Base-by-base conservation (phyloP, 2,888 invertebrate species). In the Pristionchus maxplancki region DNA sequence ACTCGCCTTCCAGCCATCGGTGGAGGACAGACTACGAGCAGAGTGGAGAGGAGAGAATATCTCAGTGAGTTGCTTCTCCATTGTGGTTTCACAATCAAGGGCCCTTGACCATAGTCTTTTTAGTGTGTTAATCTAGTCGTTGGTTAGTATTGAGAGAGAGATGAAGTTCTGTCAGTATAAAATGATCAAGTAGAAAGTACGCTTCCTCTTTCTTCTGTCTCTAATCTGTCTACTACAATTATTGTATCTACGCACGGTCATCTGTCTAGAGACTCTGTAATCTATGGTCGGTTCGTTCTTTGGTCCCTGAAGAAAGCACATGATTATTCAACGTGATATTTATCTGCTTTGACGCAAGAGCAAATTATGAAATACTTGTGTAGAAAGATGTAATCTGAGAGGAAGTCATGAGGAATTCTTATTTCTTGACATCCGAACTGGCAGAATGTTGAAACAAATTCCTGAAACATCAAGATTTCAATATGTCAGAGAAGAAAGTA, bases 401-500 rank as follows among this genome's bases (percentile, higher is more conserved):
- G 11, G 24, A 11, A n/a, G 64, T 28, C 64, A 64, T 15, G 6
- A 28, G 64, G 50, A 50, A 50, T 48, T n/a, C n/a, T n/a, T n/a
- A n/a, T n/a, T n/a, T n/a, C n/a, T n/a, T n/a, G n/a, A n/a, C n/a
- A n/a, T n/a, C n/a, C n/a, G n/a, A n/a, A n/a, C n/a, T n/a, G n/a
- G n/a, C n/a, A n/a, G n/a, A n/a, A n/a, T n/a, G n/a, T n/a, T n/a
- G n/a, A n/a, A n/a, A 24, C 74, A 50, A 11, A 50, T 50, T 50
- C 20, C 50, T 50, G 11, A 20, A 50, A 50, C 50, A 20, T 50
- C 50, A 17, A 50, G n/a, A n/a, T n/a, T n/a, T n/a, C n/a, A n/a
- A 4, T 28, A 64, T 85, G 64, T 20, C 64, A 85, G 85, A 85
- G 64, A 85, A 85, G 44, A 62, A 64, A 15, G 40, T 62, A 8